Evolutionary conservation across 37 sponge, comb jelly and placozoan genomes (phyloP).

Genomic region (Corticium candelabrum): DNA sequence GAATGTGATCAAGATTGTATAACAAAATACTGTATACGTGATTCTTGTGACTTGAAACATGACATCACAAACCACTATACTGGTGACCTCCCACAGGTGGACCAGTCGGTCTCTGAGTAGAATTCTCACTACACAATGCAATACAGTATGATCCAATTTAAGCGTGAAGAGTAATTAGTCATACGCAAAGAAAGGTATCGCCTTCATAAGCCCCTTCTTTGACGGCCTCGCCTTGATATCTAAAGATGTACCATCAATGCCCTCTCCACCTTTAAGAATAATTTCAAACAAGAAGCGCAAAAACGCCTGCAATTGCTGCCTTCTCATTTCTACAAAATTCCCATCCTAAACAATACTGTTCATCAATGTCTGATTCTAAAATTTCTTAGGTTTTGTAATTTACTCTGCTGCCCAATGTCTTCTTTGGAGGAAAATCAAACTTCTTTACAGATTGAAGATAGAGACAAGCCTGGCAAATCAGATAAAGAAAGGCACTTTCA

Average conservation of each 20-base stretch:
- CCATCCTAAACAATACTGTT: conserved; percentile 34
- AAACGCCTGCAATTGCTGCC: conserved; percentile 58
- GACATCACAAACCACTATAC: too few species aligned
- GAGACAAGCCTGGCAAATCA: not conserved
- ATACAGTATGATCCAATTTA: too few species aligned
- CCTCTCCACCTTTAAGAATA: not conserved
- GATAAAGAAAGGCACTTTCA: too few species aligned
- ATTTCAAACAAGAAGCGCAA: conserved; percentile 37
- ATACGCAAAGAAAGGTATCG: not conserved
- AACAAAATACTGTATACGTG: too few species aligned
- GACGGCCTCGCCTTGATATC: not conserved
- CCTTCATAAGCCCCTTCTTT: not conserved
- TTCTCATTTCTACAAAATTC: conserved; percentile 55
- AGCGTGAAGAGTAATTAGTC: too few species aligned
- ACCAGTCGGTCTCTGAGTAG: too few species aligned
- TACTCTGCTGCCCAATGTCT: conserved; percentile 62
- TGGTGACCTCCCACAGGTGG: too few species aligned
- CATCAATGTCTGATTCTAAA: not conserved
- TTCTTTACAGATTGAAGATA: conserved; percentile 20
- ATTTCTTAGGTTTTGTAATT: not conserved
- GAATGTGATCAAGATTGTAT: too few species aligned
- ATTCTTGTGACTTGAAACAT: too few species aligned
- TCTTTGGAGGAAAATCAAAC: conserved; percentile 87
- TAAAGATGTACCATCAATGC: not conserved
- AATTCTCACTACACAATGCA: too few species aligned